Evolutionary conservation across 2,113 vertebrate genomes (phyloP).

Genomic region (Eretmochelys imbricata): DNA sequence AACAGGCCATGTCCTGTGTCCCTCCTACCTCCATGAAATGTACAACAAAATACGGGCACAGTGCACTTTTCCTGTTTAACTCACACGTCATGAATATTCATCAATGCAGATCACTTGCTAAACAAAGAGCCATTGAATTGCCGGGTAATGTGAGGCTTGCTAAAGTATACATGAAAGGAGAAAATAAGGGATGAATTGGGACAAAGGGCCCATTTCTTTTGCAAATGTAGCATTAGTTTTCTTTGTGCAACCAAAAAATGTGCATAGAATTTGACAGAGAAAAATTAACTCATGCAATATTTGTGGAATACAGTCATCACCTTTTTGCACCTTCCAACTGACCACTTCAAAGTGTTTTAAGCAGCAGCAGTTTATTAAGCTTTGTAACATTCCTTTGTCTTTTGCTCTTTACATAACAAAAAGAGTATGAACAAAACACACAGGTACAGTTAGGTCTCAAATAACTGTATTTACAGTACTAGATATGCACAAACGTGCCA

Average conservation of each 20-base stretch:
- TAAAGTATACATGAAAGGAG: neutral
- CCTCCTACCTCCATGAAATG: neutral
- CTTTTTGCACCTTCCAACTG: neutral
- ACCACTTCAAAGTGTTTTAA: neutral
- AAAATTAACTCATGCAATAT: fast-evolving
- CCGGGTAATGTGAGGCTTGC: neutral
- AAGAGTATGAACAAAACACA: neutral
- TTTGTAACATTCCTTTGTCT: neutral
- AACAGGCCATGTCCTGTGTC: neutral
- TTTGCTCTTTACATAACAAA: neutral
- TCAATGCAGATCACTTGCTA: neutral
- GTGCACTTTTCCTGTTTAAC: neutral
- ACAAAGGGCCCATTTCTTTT: neutral
- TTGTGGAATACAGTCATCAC: neutral
- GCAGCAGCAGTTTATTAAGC: neutral
- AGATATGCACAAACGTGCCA: too few species aligned
- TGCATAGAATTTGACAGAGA: neutral
- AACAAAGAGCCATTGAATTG: neutral
- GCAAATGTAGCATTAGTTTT: fast-evolving
- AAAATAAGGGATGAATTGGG: neutral
- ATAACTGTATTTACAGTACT: neutral
- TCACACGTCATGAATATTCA: neutral
- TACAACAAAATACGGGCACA: neutral
- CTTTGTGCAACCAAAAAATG: neutral
- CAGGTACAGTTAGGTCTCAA: neutral